These are phyloP conservation scores for Electrophaes corylata DNA, from an alignment of 2,888 invertebrate genomes.

Conservation along the genomic window DNA sequence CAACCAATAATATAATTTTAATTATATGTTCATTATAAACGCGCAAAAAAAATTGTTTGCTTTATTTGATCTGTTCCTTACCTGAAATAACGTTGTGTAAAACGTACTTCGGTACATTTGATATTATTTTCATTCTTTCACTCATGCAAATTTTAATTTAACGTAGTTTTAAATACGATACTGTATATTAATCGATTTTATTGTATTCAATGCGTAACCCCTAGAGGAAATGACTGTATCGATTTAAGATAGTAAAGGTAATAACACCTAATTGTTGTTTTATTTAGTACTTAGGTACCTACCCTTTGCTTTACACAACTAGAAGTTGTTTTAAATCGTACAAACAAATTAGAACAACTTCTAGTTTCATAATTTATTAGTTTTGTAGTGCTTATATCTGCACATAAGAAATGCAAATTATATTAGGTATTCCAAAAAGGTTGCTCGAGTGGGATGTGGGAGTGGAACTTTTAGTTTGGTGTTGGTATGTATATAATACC, in stretches of 20 bases:
- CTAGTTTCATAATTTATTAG: no score
- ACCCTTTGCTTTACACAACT: no score
- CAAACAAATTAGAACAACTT: no score
- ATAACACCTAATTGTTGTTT: neutral
- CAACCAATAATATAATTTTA: neutral
- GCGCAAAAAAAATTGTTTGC: neutral
- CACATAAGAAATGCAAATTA: no score
- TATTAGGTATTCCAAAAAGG: no score
- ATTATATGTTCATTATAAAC: neutral
- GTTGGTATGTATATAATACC: no score
- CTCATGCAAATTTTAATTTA: neutral
- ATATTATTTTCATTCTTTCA: neutral
- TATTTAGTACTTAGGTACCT: no score
- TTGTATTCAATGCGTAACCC: slow-evolving; percentile 23
- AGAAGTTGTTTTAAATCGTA: no score
- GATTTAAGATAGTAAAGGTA: slow-evolving; percentile 18
- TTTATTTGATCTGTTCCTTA: neutral
- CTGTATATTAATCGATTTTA: slow-evolving; percentile 19
- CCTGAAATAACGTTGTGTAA: neutral
- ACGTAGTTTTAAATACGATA: slow-evolving; percentile 3
- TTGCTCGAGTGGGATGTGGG: no score
- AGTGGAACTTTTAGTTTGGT: no score
- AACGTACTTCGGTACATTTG: neutral
- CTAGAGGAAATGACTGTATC: slow-evolving; percentile 28
- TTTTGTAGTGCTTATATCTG: no score